Percentiles rank a stretch among this genome's conserved stretches.
These are phyloP conservation scores for Ammodytes marinus DNA, from an alignment of 2,113 vertebrate species.

Conservation along the genomic window DNA sequence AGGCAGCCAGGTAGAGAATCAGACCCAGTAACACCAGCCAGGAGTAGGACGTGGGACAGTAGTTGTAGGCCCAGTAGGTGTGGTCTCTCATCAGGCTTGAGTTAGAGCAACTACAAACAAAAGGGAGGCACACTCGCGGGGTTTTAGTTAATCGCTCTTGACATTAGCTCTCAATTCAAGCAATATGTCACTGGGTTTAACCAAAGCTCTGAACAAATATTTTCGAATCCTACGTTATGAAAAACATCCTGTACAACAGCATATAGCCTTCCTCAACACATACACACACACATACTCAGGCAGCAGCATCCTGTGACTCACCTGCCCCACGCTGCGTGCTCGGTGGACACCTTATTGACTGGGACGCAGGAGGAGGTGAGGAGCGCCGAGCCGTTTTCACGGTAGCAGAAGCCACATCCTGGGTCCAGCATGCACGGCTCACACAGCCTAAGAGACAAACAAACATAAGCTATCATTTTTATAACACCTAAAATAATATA, in stretches of 20 bases:
- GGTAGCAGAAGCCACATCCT: conserved; percentile 96
- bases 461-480: neutral
- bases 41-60: conserved; percentile 95
- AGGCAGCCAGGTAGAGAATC: conserved; percentile 93
- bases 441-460: conserved; percentile 86
- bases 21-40: conserved; percentile 95
- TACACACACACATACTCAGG: neutral
- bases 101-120: conserved; percentile 91
- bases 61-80: conserved; percentile 96
- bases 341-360: conserved; percentile 89
- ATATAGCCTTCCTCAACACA: neutral
- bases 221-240: too few species aligned
- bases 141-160: neutral
- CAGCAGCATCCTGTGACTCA: conserved; percentile 79
- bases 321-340: conserved; percentile 96
- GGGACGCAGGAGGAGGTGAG: conserved; percentile 92
- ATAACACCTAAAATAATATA: neutral
- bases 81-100: conserved; percentile 87
- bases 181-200: neutral
- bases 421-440: conserved; percentile 97
- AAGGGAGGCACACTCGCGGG: neutral
- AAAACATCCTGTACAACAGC: neutral
- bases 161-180: neutral
- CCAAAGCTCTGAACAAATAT: neutral
- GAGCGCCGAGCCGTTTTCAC: conserved; percentile 89